These are phyloP conservation scores for Heliothis peltigera DNA, from an alignment of 2,888 invertebrate genomes.

Conservation along the genomic window DNA sequence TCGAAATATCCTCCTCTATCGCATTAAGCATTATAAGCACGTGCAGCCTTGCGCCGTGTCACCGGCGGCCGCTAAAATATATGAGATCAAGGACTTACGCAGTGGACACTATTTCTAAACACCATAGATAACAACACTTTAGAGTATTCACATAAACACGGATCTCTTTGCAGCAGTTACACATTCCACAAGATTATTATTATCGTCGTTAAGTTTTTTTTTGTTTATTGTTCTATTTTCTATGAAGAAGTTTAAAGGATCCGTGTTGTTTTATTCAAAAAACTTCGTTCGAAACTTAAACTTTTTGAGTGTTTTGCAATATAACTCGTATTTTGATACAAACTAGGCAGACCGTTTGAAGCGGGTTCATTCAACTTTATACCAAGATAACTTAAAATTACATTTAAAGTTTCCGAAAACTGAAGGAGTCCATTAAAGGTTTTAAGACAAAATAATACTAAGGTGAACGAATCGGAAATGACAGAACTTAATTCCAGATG, in stretches of 20 bases:
- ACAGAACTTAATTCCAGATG: slow-evolving; percentile 7
- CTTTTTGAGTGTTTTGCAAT: slow-evolving; percentile 24
- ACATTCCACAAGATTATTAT: slow-evolving; percentile 17
- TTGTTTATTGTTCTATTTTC: slow-evolving; percentile 9
- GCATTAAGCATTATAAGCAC: slow-evolving; percentile 79
- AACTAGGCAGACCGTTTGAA: neutral
- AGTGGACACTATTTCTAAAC: slow-evolving; percentile 28
- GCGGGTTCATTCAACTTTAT: slow-evolving; percentile 4
- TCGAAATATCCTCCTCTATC: slow-evolving; percentile 77
- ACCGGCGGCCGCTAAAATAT: slow-evolving; percentile 65
- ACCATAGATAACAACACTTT: slow-evolving; percentile 9
- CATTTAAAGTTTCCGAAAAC: neutral
- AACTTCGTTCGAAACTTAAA: slow-evolving; percentile 15
- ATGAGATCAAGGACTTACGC: slow-evolving; percentile 71
- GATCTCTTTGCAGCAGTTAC: slow-evolving; percentile 21
- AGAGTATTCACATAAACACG: slow-evolving; percentile 18
- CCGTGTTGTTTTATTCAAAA: slow-evolving; percentile 12
- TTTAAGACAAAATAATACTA: neutral
- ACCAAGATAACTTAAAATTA: neutral
- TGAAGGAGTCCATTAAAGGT: neutral
- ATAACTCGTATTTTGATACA: slow-evolving; percentile 3
- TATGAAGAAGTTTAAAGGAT: slow-evolving; percentile 12
- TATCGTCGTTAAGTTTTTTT: slow-evolving; percentile 1
- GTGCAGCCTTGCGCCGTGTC: slow-evolving; percentile 77
- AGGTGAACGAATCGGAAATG: slow-evolving; percentile 3